Percentiles rank a stretch among this genome's conserved stretches.
Conservation (phyloP, 2,888 invertebrate genomes). For the Prenolepis imparis region DNA sequence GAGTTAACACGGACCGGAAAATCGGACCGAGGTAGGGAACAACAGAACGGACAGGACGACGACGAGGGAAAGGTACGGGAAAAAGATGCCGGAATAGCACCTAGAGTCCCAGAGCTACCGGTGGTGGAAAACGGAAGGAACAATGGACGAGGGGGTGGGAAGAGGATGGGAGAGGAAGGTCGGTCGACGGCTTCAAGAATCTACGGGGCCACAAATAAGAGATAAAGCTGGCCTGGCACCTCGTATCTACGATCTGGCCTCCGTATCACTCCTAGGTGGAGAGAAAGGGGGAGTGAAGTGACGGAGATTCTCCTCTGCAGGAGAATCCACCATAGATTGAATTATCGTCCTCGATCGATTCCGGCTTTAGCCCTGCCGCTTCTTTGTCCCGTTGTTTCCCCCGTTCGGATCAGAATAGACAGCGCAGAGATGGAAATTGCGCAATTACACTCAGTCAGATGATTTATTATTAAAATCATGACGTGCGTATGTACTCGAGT, state of each 20-base stretch:
- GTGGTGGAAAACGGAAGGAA: slow-evolving; percentile 13
- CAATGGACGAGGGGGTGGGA: not conserved
- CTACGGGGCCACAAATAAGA: slow-evolving; percentile 81
- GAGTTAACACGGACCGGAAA: slow-evolving; percentile 29
- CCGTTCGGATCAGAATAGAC: slow-evolving; percentile 21
- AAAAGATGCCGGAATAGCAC: not conserved
- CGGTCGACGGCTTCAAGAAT: slow-evolving; percentile 69
- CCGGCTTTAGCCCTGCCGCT: slow-evolving; percentile 60
- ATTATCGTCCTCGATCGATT: slow-evolving; percentile 78
- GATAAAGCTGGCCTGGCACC: slow-evolving; percentile 78
- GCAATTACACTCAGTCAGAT: slow-evolving; percentile 6
- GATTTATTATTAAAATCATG: slow-evolving; percentile 13
- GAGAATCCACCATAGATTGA: slow-evolving; percentile 73
- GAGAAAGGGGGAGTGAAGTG: slow-evolving; percentile 68
- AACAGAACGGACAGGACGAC: not conserved
- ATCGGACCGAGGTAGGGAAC: slow-evolving; percentile 23
- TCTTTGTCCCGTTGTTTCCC: slow-evolving; percentile 32
- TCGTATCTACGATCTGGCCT: slow-evolving; percentile 78
- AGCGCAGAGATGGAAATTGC: slow-evolving; percentile 2
- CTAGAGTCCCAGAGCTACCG: not conserved
- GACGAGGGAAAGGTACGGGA: not conserved
- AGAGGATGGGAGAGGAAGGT: not conserved
- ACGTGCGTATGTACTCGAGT: not conserved
- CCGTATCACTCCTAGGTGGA: slow-evolving; percentile 59
- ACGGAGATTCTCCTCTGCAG: slow-evolving; percentile 62